Conservation (phyloP, 2,797 vertebrate species). For the Steatocranus sp. region DNA sequence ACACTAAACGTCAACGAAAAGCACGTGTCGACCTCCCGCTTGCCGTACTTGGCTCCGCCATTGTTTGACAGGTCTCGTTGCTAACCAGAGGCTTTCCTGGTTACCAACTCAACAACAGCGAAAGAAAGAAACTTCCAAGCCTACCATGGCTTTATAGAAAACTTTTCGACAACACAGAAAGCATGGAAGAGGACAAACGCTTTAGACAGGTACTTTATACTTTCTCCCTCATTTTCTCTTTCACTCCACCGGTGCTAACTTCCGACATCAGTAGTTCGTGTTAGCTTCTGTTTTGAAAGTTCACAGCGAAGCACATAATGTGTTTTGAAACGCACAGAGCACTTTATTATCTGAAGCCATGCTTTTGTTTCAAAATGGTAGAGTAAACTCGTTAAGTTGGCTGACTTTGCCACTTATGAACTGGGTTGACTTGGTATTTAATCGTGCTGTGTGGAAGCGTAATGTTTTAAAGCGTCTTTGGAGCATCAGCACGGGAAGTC, state of each 20-base stretch:
- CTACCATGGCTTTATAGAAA: not conserved
- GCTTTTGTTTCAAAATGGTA: not conserved
- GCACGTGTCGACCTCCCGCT: constrained; percentile 55
- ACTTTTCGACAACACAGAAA: not conserved
- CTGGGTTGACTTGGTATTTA: not conserved
- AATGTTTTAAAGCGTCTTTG: not conserved
- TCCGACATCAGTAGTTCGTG: not conserved
- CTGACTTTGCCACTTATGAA: not conserved
- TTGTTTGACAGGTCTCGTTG: constrained; percentile 47
- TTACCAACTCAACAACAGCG: not conserved
- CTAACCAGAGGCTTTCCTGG: constrained; percentile 45
- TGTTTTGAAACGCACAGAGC: not conserved
- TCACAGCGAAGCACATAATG: rapidly evolving
- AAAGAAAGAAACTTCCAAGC: not conserved
- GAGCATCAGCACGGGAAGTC: not conserved
- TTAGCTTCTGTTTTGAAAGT: constrained; percentile 25
- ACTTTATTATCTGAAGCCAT: rapidly evolving
- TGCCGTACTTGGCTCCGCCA: constrained; percentile 65
- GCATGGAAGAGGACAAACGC: not conserved
- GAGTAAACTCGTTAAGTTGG: not conserved
- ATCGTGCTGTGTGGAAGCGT: not conserved
- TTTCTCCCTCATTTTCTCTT: not conserved
- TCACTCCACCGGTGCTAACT: constrained; percentile 17
- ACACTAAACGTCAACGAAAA: constrained; percentile 48
- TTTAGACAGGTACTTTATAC: not conserved